Evolutionary conservation across 2,797 vertebrate species (phyloP), one percentile per base, ranked within the genome.

Genomic region (Schizothorax lantsangensis): DNA sequence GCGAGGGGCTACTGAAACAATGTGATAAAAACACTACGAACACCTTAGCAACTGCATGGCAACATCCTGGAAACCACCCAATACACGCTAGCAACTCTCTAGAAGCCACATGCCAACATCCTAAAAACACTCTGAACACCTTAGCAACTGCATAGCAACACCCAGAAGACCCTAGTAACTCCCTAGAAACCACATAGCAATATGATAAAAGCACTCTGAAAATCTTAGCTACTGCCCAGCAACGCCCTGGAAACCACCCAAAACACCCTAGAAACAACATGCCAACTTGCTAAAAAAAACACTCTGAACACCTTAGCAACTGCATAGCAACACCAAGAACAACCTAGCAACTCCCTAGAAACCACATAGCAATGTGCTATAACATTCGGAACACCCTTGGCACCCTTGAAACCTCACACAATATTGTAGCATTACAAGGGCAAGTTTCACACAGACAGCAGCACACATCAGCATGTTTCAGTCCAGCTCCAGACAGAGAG

Each of bases 401-500:
- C 1, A 38, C 17, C 59, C 40, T 66, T n/a, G 79, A 80, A 33
- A 66, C 79, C 79, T 4, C 57, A 12, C 59, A 49, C 40, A 40
- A 45, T 19, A 6, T 26, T 64, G 15, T 77, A 73, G 19, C 68
- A 23, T 40, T 12, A 6, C 38, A 23, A 71, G 38, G 19, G 9
- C 36, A 23, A 23, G 68, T 6, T 40, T 71, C 21, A 23, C 1
- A 23, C 9, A 23, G 10, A 10, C 38, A 66, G 38, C 68, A 45
- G 69, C 11, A 6, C 69, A n/a, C 69, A n/a, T n/a, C 38, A 75
- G 49, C 36, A 38, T 75, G 21, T 4, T 57, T 52, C 19, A 57
- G 12, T 33, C 36, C 7, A 62, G 14, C 54, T 26, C 40, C 23
- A 57, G 68, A 72, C 47, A 81, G 91, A 89, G 88, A 90, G 88